phyloP scores from a whole-genome alignment of 2,888 invertebrate genomes.

The Epistrophella euchroma region DNA sequence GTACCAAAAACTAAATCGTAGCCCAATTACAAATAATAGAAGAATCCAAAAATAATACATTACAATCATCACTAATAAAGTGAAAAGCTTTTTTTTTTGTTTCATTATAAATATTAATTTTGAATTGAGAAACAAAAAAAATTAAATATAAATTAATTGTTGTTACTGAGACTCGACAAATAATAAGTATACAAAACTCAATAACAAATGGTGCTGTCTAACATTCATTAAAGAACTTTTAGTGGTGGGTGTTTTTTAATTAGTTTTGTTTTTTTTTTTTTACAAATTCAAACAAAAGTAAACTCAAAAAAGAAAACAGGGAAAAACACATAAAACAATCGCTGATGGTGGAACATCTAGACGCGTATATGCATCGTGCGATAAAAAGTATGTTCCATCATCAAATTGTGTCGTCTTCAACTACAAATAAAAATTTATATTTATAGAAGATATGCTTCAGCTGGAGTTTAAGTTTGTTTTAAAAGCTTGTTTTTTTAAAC shows the following conservation, averaged over 20 bases:
- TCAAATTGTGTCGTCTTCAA: conserved; percentile 46
- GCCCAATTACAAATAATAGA: conserved; percentile 32
- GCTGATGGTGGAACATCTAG: conserved; percentile 40
- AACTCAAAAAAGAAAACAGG: conserved; percentile 50
- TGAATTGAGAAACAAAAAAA: conserved; percentile 23
- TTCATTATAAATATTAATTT: conserved; percentile 23
- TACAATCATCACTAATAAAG: conserved; percentile 58
- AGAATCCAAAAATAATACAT: conserved; percentile 20
- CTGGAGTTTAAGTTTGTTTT: conserved; percentile 55
- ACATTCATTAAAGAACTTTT: conserved; percentile 68
- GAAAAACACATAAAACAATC: conserved; percentile 53
- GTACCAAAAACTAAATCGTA: conserved; percentile 27
- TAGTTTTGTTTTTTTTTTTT: conserved; percentile 14
- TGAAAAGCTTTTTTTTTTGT: conserved; percentile 37
- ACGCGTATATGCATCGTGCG: background rate
- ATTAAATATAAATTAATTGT: conserved; percentile 16
- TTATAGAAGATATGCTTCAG: conserved; percentile 48
- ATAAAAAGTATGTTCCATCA: conserved; percentile 45
- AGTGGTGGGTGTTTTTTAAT: conserved; percentile 53
- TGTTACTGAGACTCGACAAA: conserved; percentile 57
- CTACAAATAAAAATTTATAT: conserved; percentile 61
- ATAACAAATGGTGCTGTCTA: conserved; percentile 71
- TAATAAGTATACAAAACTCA: conserved; percentile 53
- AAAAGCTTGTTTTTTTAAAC: conserved; percentile 39
- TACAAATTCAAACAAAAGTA: conserved; percentile 32